Conservation (phyloP, 2,797 vertebrate species). For the Xerus rutilus region DNA sequence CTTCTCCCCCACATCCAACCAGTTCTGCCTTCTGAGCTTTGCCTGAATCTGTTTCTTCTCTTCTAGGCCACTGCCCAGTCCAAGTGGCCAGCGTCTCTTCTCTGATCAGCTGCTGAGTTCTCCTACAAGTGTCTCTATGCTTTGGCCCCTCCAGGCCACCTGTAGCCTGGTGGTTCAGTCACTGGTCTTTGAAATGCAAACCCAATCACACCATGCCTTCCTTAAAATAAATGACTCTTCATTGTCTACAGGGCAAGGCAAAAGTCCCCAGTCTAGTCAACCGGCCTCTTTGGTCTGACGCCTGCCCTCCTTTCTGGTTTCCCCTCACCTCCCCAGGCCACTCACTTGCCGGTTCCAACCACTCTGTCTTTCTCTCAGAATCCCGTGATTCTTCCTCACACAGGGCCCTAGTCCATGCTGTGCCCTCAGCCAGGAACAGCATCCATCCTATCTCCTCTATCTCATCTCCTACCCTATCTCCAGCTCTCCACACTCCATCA, state of each 20-base stretch:
- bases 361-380: background rate
- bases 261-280: background rate
- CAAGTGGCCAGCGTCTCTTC: rapidly evolving
- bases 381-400: background rate
- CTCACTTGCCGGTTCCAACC: background rate
- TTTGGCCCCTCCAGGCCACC: background rate
- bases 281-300: background rate
- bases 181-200: background rate
- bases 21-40: background rate
- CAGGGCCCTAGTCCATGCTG: background rate
- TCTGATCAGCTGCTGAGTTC: no score
- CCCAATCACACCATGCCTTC: no score
- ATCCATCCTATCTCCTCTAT: background rate
- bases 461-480: no score
- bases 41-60: background rate
- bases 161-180: background rate
- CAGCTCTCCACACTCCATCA: background rate
- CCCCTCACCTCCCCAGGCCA: no score
- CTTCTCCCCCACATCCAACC: background rate
- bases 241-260: background rate
- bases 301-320: background rate
- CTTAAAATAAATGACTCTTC: background rate
- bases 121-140: background rate
- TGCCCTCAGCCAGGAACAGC: background rate
- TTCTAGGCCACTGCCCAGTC: background rate